Percentiles rank a stretch among this genome's conserved stretches.
These are phyloP conservation scores for Synaphobranchus kaupii DNA, from an alignment of 2,797 vertebrate species.

Conservation along the genomic window DNA sequence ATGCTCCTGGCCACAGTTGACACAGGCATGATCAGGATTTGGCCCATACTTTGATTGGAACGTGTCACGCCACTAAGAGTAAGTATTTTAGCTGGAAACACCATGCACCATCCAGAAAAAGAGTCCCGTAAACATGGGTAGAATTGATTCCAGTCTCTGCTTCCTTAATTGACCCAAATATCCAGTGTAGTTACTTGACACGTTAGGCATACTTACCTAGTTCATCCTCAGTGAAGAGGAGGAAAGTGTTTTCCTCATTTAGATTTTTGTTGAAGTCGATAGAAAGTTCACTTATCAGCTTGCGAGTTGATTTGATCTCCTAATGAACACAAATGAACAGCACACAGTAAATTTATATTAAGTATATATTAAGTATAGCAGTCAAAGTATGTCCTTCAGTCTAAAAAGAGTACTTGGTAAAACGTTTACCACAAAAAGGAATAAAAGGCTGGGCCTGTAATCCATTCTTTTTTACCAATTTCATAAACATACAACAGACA, in stretches of 20 bases:
- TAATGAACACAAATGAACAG: conserved; percentile 48
- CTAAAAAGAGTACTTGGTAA: not conserved
- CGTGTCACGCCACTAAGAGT: not conserved
- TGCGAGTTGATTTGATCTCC: conserved; percentile 88
- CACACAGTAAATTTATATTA: not conserved
- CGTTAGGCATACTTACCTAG: conserved; percentile 69
- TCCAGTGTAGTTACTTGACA: not conserved
- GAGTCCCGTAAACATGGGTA: not conserved
- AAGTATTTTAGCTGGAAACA: not conserved
- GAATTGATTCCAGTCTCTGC: not conserved
- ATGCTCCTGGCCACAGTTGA: not conserved
- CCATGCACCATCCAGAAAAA: not conserved
- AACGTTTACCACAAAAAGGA: not conserved
- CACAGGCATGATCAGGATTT: not conserved
- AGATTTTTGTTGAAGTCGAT: conserved; percentile 95
- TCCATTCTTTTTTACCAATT: not conserved
- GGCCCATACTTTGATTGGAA: not conserved
- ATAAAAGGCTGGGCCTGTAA: not conserved
- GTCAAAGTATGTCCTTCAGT: not conserved
- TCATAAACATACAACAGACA: not conserved
- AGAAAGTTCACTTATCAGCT: conserved; percentile 85
- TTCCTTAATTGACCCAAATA: not conserved
- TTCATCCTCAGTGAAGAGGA: conserved; percentile 82
- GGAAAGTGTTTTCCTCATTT: conserved; percentile 85
- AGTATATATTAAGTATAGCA: not conserved